Evolutionary conservation across 1,140 invertebrate genomes (phyloP), one percentile per base, ranked within the genome.

Genomic region (Lucilia sericata): DNA sequence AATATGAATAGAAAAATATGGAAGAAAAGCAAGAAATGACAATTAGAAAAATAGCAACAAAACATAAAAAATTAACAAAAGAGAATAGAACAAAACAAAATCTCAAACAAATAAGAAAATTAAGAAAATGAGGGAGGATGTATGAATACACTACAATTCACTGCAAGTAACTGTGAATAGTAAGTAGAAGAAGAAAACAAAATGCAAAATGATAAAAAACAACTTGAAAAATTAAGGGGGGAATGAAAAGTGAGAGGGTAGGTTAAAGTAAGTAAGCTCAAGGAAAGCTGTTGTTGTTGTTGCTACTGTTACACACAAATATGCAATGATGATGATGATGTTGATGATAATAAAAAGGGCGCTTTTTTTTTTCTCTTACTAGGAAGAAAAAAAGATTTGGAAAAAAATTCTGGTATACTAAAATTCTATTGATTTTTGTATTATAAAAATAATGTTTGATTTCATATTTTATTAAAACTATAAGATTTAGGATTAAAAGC

Each of bases 311-410:
- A 70, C 65, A 70, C 65, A 70, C 65, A 70, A 70, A 70, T 70
- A 70, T 70, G 65, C n/a, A 70, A 19, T 70, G 14, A 49, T 25
- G 65, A 3, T 60, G 42, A 42, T 42, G 42, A 10, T 60, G 75
- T 42, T 8, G 36, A 42, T 42, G 75, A 78, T 78, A 80, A 80
- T n/a, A 47, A 25, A 80, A 80, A 80, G 76, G 76, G 76, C 76
- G 76, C 76, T 80, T 80, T 80, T 80, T 80, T 80, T 80, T 80
- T 49, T 80, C 19, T 49, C 19, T 80, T 25, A 25, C 51, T 49
- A 17, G n/a, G 14, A 75, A 25, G 47, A 42, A 17, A 47, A 19
- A 49, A 78, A 78, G 10, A 25, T 19, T 19, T 2, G 25, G 14
- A 25, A 78, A 78, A 78, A 42, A 47, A n/a, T n/a, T 25, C 42